These are phyloP conservation scores for Actenoides lindsayi DNA, from an alignment of 2,113 vertebrate genomes.

Conservation along the genomic window DNA sequence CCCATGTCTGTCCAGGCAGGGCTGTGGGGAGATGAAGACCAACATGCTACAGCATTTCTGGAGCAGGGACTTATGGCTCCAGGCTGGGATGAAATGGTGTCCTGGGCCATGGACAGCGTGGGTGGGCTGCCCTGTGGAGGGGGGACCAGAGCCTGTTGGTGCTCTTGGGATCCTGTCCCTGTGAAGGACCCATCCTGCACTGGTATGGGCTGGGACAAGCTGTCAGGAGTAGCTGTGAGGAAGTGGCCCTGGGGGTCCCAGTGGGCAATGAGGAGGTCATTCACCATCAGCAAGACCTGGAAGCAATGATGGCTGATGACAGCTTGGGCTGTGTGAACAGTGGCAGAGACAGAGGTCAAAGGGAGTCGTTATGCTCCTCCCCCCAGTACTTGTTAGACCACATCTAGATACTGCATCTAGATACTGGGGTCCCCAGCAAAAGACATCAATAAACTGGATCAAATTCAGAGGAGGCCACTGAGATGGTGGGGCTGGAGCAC, in stretches of 20 bases:
- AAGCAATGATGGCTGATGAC: rapidly evolving
- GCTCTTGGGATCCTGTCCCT: not conserved
- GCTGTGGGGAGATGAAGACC: not conserved
- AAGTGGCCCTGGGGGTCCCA: rapidly evolving
- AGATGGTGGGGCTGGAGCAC: not conserved
- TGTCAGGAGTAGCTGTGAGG: not conserved
- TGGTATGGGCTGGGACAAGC: not conserved
- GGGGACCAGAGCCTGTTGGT: not conserved
- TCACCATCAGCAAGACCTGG: not conserved
- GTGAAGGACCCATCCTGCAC: not conserved
- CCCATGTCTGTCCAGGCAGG: not conserved
- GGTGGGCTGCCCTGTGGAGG: too few species aligned
- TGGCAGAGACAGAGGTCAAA: not conserved
- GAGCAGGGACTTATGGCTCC: not conserved
- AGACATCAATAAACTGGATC: not conserved
- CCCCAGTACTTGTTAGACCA: not conserved
- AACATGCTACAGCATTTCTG: not conserved
- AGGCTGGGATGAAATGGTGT: not conserved
- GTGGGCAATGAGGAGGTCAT: not conserved
- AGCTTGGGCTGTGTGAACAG: not conserved
- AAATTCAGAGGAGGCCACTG: not conserved
- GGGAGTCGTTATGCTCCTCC: not conserved
- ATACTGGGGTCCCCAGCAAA: not conserved
- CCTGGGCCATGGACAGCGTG: not conserved
- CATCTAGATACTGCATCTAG: not conserved